Evolutionary conservation across 2,113 vertebrate species (phyloP).

Genomic region (Sylvicapra grimmia): DNA sequence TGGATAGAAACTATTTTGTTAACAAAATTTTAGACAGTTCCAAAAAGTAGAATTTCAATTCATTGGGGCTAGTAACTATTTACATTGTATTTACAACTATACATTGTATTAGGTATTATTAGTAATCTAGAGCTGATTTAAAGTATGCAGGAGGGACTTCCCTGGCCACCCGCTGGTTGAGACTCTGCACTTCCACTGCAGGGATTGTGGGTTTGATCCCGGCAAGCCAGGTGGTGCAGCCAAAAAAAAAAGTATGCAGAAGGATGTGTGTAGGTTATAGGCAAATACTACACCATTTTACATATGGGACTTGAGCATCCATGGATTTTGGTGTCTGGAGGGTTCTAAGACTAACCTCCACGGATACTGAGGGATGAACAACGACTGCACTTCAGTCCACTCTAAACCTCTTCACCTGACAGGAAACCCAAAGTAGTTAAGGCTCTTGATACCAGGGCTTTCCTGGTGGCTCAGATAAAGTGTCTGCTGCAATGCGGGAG

Average conservation of each 20-base stretch:
- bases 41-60: background rate
- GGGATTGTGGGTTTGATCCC: background rate
- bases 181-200: background rate
- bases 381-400: background rate
- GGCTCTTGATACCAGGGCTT: background rate
- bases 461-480: too few relatives aligned
- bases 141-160: background rate
- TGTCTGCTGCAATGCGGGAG: too few relatives aligned
- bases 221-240: background rate
- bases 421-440: slow-evolving; percentile 22
- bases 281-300: background rate
- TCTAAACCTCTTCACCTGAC: slow-evolving; percentile 6
- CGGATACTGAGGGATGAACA: background rate
- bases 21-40: background rate
- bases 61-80: background rate
- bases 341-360: background rate
- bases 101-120: background rate
- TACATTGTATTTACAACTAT: background rate
- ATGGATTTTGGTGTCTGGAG: background rate
- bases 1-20: background rate
- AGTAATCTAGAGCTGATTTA: background rate
- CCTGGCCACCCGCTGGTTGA: background rate
- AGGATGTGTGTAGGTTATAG: background rate
- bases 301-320: background rate
- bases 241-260: background rate